Percentiles rank a stretch among this genome's conserved stretches.
These are phyloP conservation scores for Caenorhabditis tropicalis DNA, from an alignment of 1,140 invertebrate genomes.

Conservation along the genomic window DNA sequence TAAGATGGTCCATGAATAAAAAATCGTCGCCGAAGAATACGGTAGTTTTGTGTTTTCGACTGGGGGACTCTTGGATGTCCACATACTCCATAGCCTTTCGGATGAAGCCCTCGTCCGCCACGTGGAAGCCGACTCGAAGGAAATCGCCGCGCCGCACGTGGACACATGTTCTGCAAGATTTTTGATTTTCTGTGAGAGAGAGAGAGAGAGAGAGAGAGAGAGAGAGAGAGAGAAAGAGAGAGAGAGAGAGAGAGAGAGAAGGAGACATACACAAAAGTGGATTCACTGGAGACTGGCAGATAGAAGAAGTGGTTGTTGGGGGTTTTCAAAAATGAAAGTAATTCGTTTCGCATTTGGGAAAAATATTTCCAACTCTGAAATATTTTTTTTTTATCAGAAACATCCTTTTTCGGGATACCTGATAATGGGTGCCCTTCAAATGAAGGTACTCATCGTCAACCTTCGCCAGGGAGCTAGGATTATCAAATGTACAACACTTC, in stretches of 20 bases:
- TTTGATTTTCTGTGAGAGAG: background rate
- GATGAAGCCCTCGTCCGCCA: background rate
- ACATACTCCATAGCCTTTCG: background rate
- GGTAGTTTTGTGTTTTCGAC: background rate
- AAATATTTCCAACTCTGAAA: constrained; percentile 14
- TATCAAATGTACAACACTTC: constrained; percentile 10
- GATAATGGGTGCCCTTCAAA: constrained; percentile 20
- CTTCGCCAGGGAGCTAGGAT: background rate
- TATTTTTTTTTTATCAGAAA: background rate
- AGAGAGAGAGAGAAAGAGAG: no score
- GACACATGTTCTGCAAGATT: background rate
- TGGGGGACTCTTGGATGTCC: background rate
- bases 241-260: no score
- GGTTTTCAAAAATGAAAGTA: background rate
- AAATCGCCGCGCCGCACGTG: background rate
- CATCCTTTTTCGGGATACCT: no score
- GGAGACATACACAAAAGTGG: constrained; percentile 1
- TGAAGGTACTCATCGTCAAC: background rate
- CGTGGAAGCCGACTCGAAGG: background rate
- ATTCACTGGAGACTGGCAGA: background rate
- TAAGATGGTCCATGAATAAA: background rate
- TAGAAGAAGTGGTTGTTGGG: background rate
- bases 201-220: no score
- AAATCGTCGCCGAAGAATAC: constrained; percentile 18
- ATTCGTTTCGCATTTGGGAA: background rate